Percentiles rank a stretch among this genome's conserved stretches.
Conservation (phyloP, 2,113 vertebrate species). For the Malurus alboscapulatus region DNA sequence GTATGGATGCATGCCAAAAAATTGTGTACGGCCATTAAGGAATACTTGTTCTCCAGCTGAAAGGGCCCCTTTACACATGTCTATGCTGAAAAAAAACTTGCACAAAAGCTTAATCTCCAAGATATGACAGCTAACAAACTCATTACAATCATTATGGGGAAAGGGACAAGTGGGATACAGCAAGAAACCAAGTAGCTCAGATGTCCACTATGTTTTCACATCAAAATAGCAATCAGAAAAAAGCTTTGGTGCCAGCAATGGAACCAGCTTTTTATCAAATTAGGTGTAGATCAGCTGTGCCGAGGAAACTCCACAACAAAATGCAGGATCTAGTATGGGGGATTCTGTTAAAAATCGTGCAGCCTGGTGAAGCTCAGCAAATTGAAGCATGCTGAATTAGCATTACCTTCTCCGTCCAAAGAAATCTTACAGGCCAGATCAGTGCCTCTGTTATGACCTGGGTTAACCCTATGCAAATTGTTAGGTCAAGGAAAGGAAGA, state of each 20-base stretch:
- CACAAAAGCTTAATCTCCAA: conserved; percentile 39
- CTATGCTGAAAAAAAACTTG: neutral
- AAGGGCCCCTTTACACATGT: conserved; percentile 46
- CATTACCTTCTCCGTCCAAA: neutral
- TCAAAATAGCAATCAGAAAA: neutral
- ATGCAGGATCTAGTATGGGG: accelerated
- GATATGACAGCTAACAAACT: conserved; percentile 60
- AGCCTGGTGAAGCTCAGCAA: neutral
- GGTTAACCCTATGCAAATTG: neutral
- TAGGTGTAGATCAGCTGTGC: neutral
- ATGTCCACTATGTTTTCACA: neutral
- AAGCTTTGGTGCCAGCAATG: neutral
- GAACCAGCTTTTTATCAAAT: neutral
- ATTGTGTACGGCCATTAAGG: conserved; percentile 34
- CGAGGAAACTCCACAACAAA: neutral
- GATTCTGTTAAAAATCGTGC: neutral
- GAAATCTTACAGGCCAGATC: neutral
- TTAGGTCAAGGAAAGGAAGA: neutral
- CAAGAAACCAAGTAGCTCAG: neutral
- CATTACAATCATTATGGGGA: neutral
- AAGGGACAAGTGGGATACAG: neutral
- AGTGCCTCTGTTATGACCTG: neutral
- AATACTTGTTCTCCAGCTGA: conserved; percentile 44
- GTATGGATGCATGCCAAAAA: conserved; percentile 42
- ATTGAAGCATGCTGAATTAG: neutral